Evolutionary conservation across 2,888 invertebrate genomes (phyloP).

Genomic region (Heliconius sara): DNA sequence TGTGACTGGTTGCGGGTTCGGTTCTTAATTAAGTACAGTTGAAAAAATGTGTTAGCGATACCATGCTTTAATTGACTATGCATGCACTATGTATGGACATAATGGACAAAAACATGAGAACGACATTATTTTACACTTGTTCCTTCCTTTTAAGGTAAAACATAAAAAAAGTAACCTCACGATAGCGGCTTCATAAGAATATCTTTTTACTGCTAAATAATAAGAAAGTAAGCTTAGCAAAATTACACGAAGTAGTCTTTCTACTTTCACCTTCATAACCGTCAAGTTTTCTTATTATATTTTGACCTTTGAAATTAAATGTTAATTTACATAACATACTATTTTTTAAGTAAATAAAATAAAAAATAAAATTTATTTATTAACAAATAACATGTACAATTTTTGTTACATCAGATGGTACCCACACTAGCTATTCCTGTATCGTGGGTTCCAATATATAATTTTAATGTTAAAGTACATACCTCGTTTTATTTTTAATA

Average conservation of each 20-base stretch:
- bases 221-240: constrained; percentile 27
- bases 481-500: not conserved
- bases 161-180: not conserved
- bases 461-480: too few relatives aligned
- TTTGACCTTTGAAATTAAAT: constrained; percentile 26
- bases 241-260: constrained; percentile 30
- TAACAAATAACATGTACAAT: too few relatives aligned
- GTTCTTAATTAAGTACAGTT: too few relatives aligned
- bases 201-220: constrained; percentile 10
- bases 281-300: constrained; percentile 25
- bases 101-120: too few relatives aligned
- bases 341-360: too few relatives aligned
- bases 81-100: not conserved
- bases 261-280: constrained; percentile 34
- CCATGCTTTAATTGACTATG: not conserved
- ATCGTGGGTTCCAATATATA: too few relatives aligned
- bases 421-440: too few relatives aligned
- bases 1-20: too few relatives aligned
- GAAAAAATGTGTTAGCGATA: too few relatives aligned
- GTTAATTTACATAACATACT: constrained; percentile 4
- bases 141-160: not conserved
- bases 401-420: too few relatives aligned
- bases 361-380: too few relatives aligned
- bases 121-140: not conserved
- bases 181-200: constrained; percentile 3